Conservation (phyloP, 2,888 invertebrate genomes). For the Trachelus tabidus region DNA sequence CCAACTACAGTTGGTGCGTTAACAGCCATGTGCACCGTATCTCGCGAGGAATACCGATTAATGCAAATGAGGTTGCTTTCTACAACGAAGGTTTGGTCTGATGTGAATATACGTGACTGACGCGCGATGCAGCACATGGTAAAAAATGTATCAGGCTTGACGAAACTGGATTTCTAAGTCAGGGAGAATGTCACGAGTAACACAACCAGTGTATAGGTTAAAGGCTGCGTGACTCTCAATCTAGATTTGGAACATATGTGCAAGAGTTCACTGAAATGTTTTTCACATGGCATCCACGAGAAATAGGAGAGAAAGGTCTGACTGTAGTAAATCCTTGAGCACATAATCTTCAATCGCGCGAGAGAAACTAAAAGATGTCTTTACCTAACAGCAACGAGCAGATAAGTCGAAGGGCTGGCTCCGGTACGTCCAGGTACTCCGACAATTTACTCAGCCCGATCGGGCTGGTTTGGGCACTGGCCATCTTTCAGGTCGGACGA, state of each 20-base stretch:
- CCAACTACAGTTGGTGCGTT: not conserved
- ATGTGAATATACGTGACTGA: not conserved
- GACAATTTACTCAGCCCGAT: constrained; percentile 60
- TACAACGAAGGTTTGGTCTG: not conserved
- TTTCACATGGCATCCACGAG: constrained; percentile 12
- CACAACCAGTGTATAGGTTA: not conserved
- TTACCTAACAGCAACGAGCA: constrained; percentile 74
- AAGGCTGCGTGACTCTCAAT: not conserved
- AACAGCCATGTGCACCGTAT: not conserved
- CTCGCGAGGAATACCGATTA: not conserved
- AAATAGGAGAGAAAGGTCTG: constrained; percentile 7
- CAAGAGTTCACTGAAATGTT: not conserved
- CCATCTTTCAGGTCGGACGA: not conserved
- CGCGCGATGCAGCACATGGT: not conserved
- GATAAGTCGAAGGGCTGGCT: constrained; percentile 75
- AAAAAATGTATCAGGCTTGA: not conserved
- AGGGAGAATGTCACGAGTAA: too few species aligned
- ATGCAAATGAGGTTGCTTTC: not conserved
- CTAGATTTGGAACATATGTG: not conserved
- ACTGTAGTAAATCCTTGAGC: not conserved
- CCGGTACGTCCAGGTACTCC: constrained; percentile 70
- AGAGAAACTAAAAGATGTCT: constrained; percentile 6
- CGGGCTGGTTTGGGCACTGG: not conserved
- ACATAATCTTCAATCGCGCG: not conserved
- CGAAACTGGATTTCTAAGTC: not conserved